Conservation (phyloP, 2,113 vertebrate species). For the Charadrius vociferus region DNA sequence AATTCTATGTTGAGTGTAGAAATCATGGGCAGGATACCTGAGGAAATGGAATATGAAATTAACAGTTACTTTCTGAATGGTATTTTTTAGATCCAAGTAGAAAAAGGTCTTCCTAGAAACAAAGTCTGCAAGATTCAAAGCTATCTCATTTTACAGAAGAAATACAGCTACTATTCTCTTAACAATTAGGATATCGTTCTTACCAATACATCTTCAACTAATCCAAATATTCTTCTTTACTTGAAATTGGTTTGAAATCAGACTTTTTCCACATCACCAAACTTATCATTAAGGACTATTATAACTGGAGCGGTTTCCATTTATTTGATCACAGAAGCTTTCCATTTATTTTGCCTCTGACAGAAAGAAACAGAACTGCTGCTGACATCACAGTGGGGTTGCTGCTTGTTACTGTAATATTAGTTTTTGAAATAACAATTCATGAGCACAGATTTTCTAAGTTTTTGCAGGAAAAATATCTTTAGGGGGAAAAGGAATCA, state of each 20-base stretch:
- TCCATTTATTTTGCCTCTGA: background rate
- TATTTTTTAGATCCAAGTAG: background rate
- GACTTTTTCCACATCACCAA: background rate
- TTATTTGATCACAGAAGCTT: background rate
- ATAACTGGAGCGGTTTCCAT: background rate
- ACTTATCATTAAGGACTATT: background rate
- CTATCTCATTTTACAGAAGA: background rate
- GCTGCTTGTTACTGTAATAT: background rate
- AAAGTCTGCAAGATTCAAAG: background rate
- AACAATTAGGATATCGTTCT: background rate
- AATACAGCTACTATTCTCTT: background rate
- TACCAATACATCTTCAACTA: background rate
- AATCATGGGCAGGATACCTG: background rate
- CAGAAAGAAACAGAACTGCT: background rate
- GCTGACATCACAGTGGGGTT: background rate
- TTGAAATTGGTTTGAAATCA: background rate
- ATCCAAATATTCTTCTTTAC: background rate
- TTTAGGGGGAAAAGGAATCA: background rate
- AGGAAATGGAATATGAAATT: background rate
- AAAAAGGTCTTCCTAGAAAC: background rate
- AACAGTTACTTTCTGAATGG: background rate
- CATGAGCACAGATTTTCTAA: background rate
- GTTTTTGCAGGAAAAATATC: background rate
- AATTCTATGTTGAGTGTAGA: background rate
- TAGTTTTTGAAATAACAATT: background rate